Evolutionary conservation across 2,113 vertebrate genomes (phyloP), one percentile per base, ranked within the genome.

Genomic region (Cyphomyrus plagiostoma): DNA sequence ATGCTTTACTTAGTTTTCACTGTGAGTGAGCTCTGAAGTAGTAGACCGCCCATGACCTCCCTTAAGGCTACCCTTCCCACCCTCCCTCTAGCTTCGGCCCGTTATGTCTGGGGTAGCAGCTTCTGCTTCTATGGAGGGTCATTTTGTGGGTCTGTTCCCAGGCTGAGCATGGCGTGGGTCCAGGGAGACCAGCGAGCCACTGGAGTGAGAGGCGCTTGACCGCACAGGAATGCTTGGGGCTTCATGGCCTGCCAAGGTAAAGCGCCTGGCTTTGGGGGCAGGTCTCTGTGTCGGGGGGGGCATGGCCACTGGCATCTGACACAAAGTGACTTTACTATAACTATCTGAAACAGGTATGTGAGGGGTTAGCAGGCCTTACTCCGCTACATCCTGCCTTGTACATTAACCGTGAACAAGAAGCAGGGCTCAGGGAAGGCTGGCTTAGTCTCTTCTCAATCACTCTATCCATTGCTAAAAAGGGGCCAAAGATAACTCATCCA

Each of bases 151-250:
- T 90, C 88, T 91, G 93, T 91, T 91, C 86, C 52, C 84, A 90
- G 56, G 91, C 66, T 19, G 19, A 89, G 30, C 13, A 21, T 58
- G 88, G 91, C 90, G 92, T 87, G 89, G 89, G 91, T 88, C 93
- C 90, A 80, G 89, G 17, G 93, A 92, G 45, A 91, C 93, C 89
- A 84, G 83, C 88, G 74, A 83, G 46, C 26, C 4, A 10, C 85
- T 46, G 88, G 92, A 92, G 91, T 92, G 92, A 94, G 93, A 92
- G 83, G 80, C 91, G 90, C 89, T 93, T 93, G 94, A 94, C 94
- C 93, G 91, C 88, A 66, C 21, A 93, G 92, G 94, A 95, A 95
- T 95, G 93, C 92, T 94, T 93, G 91, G 89, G 88, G 91, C 90
- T 91, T 91, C 86, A 89, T 90, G 89, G 88, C 89, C 30, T 88